phyloP scores from a whole-genome alignment of 2,888 invertebrate species.

The Stenchaetothrips biformis region DNA sequence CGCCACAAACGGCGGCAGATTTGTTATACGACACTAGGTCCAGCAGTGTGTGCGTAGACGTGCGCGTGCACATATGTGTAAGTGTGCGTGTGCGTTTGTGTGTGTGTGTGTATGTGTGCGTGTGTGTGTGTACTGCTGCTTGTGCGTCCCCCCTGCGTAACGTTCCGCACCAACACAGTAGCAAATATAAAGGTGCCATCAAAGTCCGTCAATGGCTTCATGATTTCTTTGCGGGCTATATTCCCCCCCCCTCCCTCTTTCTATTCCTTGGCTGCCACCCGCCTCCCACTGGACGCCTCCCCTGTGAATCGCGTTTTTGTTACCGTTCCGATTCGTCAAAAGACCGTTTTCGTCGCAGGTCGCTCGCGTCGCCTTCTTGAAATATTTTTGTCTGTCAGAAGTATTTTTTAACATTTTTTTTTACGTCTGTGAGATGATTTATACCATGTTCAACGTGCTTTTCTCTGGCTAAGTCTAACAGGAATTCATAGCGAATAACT shows the following conservation, averaged over 20 bases:
- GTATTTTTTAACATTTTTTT: not conserved
- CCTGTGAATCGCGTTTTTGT: no score
- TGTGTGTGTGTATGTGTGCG: not conserved
- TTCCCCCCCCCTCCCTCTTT: not conserved
- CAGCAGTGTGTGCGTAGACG: not conserved
- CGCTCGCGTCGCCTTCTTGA: no score
- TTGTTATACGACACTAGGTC: not conserved
- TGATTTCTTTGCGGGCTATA: not conserved
- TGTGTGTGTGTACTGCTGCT: no score
- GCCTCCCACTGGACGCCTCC: no score
- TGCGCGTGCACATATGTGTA: not conserved
- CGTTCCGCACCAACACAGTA: not conserved
- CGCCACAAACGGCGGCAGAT: not conserved
- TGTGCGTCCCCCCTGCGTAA: no score
- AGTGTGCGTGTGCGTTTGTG: no score
- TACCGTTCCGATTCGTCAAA: no score
- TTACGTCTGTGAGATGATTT: not conserved
- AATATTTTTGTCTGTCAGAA: not conserved
- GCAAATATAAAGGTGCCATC: not conserved
- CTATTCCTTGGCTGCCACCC: not conserved
- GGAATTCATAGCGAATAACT: no score
- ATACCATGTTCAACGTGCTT: not conserved
- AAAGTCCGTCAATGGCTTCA: slow-evolving; percentile 20
- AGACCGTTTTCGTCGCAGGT: no score
- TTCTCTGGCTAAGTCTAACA: no score